Percentiles rank a stretch among this genome's conserved stretches.
phyloP scores from a whole-genome alignment of 1,140 invertebrate genomes.

The Achroia grisella region DNA sequence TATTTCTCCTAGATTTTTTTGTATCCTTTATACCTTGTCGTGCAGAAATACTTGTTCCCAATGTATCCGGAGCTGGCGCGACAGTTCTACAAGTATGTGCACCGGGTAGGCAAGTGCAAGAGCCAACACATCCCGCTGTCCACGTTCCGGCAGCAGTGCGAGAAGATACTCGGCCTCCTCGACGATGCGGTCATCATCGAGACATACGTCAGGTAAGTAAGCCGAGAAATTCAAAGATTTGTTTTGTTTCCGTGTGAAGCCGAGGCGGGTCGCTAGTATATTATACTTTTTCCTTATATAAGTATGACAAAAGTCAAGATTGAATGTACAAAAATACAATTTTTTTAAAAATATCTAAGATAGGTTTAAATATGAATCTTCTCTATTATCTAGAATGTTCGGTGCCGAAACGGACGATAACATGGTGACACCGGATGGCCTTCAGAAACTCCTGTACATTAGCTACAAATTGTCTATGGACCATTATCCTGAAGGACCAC shows the following conservation, averaged over 20 bases:
- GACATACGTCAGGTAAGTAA: slow-evolving; percentile 77
- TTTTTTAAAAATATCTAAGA: too few relatives aligned
- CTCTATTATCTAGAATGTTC: slow-evolving; percentile 65
- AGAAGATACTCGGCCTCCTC: slow-evolving; percentile 80
- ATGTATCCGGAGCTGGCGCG: slow-evolving; percentile 82
- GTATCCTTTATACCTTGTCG: slow-evolving; percentile 15
- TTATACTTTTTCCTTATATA: too few relatives aligned
- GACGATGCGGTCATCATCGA: slow-evolving; percentile 79
- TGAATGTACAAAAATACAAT: too few relatives aligned
- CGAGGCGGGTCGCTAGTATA: too few relatives aligned
- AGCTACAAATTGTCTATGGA: slow-evolving; percentile 86
- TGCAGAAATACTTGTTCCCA: slow-evolving; percentile 84
- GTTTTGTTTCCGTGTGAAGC: too few relatives aligned
- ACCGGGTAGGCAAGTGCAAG: slow-evolving; percentile 74
- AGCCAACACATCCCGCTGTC: slow-evolving; percentile 75
- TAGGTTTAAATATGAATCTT: too few relatives aligned
- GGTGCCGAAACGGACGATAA: slow-evolving; percentile 65
- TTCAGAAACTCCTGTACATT: slow-evolving; percentile 78
- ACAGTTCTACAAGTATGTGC: slow-evolving; percentile 79
- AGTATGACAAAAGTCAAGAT: too few relatives aligned
- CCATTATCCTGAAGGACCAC: slow-evolving; percentile 79
- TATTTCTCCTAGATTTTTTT: too few relatives aligned
- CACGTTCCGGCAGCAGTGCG: slow-evolving; percentile 81
- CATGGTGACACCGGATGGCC: slow-evolving; percentile 74
- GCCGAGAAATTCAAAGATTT: too few relatives aligned